These are phyloP conservation scores for Todiramphus saurophagus DNA, from an alignment of 2,113 vertebrate species.

Conservation along the genomic window DNA sequence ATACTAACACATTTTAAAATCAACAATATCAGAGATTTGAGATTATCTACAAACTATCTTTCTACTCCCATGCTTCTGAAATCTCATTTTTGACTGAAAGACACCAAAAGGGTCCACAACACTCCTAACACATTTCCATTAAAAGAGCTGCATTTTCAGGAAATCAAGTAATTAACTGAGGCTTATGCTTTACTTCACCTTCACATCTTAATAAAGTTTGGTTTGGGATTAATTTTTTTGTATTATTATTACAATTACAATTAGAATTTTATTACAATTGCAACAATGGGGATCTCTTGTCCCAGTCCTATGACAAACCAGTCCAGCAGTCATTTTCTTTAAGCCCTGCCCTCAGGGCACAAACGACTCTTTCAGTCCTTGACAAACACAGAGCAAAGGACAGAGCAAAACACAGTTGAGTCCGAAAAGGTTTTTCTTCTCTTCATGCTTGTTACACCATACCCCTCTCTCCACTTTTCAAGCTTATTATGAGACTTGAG, in stretches of 20 bases:
- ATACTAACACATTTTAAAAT: not conserved
- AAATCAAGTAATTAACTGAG: not conserved
- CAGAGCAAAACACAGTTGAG: not conserved
- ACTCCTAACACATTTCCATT: not conserved
- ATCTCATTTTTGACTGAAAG: not conserved
- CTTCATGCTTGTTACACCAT: not conserved
- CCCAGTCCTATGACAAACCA: not conserved
- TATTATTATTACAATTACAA: too few species aligned
- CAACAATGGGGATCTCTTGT: not conserved
- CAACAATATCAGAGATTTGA: not conserved
- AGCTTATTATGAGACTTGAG: not conserved
- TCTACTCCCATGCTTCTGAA: not conserved
- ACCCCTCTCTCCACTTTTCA: not conserved
- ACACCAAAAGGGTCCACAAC: not conserved
- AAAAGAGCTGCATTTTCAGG: not conserved
- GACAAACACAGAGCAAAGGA: not conserved
- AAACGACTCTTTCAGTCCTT: not conserved
- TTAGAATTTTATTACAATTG: not conserved
- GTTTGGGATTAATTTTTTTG: too few species aligned
- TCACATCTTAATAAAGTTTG: not conserved
- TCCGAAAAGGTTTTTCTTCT: not conserved
- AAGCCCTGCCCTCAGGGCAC: not conserved
- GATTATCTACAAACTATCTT: not conserved
- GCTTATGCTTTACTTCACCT: not conserved
- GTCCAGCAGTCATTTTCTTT: not conserved